Conservation (phyloP, 2,888 invertebrate species). For the Lycophotia porphyrea region DNA sequence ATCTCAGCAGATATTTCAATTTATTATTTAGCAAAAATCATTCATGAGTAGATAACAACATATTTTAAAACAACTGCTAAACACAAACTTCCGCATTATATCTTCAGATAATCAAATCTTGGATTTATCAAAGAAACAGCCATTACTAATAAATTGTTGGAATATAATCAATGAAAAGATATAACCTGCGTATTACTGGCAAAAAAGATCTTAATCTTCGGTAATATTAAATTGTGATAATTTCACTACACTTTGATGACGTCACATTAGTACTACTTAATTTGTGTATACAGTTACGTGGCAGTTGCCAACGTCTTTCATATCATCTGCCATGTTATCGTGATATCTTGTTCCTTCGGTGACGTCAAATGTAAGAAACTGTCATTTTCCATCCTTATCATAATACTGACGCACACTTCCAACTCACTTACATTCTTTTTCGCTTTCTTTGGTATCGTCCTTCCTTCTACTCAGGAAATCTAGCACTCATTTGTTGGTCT, state of each 20-base stretch:
- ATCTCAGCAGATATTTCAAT: neutral
- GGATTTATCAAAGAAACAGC: constrained; percentile 27
- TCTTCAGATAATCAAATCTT: constrained; percentile 41
- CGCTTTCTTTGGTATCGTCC: neutral
- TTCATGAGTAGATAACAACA: constrained; percentile 18
- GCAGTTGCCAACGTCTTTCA: constrained; percentile 37
- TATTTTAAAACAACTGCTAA: constrained; percentile 23
- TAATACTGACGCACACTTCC: no score
- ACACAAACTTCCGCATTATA: constrained; percentile 11
- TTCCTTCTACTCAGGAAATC: neutral
- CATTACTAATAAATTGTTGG: constrained; percentile 27
- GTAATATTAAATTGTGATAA: constrained; percentile 35
- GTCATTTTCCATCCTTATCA: neutral
- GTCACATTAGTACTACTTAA: constrained; percentile 18
- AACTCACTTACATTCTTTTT: neutral
- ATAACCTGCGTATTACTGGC: constrained; percentile 30
- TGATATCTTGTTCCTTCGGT: constrained; percentile 33
- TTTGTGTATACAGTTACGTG: constrained; percentile 20
- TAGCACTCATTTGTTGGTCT: neutral
- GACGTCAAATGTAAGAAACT: constrained; percentile 19
- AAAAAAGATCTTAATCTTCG: constrained; percentile 42
- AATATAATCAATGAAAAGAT: constrained; percentile 32
- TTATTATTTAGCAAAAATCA: neutral
- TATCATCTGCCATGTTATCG: constrained; percentile 28
- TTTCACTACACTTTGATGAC: constrained; percentile 24